Evolutionary conservation across 2,888 invertebrate genomes (phyloP).

Genomic region (Tridacna gigas): DNA sequence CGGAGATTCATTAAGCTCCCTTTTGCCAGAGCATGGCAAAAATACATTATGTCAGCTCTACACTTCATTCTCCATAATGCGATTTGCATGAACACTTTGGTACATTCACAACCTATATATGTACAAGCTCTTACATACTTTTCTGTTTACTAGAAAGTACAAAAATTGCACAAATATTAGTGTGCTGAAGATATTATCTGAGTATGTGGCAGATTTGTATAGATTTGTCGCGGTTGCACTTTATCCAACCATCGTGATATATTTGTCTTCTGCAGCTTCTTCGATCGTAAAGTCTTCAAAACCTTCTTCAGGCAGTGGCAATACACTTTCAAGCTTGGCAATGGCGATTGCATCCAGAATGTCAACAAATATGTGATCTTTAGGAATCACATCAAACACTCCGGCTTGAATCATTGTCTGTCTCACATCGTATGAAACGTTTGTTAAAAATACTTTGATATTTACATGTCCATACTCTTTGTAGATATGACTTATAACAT

Average conservation of each 20-base stretch:
- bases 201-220: too few relatives aligned
- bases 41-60: too few relatives aligned
- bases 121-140: too few relatives aligned
- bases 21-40: too few relatives aligned
- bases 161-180: too few relatives aligned
- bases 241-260: constrained; percentile 68
- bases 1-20: too few relatives aligned
- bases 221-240: neutral
- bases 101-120: too few relatives aligned
- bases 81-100: too few relatives aligned
- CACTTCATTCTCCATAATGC: too few relatives aligned
- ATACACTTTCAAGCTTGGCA: constrained; percentile 70
- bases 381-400: constrained; percentile 75
- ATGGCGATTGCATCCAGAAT: constrained; percentile 75
- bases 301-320: constrained; percentile 68
- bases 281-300: constrained; percentile 77
- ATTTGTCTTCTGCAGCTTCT: constrained; percentile 79
- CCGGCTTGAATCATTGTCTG: constrained; percentile 76
- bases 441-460: constrained; percentile 76
- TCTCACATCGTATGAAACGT: constrained; percentile 71
- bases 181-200: too few relatives aligned
- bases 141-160: too few relatives aligned
- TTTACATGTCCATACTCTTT: constrained; percentile 79
- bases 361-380: constrained; percentile 73
- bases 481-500: constrained; percentile 77